These are phyloP conservation scores for Sinohyriopsis cumingii DNA, from an alignment of 2,888 invertebrate genomes.

Conservation along the genomic window DNA sequence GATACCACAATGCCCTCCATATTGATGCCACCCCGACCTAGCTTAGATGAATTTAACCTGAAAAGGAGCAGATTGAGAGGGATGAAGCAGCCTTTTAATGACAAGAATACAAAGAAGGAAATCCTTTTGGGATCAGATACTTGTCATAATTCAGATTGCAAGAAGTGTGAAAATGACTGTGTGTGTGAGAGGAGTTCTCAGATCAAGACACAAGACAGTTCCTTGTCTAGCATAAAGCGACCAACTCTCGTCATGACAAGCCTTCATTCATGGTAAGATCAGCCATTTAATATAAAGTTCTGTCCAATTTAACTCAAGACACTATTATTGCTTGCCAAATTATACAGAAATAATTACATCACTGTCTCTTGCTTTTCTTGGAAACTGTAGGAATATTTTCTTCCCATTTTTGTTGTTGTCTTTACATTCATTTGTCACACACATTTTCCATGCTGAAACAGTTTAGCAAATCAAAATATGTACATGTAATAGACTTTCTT, in stretches of 20 bases:
- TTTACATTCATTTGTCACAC: not conserved
- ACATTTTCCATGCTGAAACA: not conserved
- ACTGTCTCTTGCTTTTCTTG: no score
- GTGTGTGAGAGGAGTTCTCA: not conserved
- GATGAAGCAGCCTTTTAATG: constrained; percentile 5
- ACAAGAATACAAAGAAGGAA: no score
- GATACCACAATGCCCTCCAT: constrained; percentile 38
- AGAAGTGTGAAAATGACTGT: no score
- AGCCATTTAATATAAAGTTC: not conserved
- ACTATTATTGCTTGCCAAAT: not conserved
- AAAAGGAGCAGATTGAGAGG: constrained; percentile 12
- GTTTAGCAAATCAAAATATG: no score
- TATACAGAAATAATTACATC: no score
- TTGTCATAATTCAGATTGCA: no score
- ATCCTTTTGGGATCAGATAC: no score
- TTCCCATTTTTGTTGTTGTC: no score
- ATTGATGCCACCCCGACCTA: constrained; percentile 30
- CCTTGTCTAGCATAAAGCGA: constrained; percentile 23
- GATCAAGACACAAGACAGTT: constrained; percentile 1
- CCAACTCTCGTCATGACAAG: constrained; percentile 60
- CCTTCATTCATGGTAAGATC: constrained; percentile 56
- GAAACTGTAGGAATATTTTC: no score
- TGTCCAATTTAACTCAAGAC: not conserved
- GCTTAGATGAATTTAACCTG: constrained; percentile 51
- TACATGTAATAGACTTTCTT: no score